phyloP scores from a whole-genome alignment of 2,797 vertebrate species.

The Tapirus indicus region DNA sequence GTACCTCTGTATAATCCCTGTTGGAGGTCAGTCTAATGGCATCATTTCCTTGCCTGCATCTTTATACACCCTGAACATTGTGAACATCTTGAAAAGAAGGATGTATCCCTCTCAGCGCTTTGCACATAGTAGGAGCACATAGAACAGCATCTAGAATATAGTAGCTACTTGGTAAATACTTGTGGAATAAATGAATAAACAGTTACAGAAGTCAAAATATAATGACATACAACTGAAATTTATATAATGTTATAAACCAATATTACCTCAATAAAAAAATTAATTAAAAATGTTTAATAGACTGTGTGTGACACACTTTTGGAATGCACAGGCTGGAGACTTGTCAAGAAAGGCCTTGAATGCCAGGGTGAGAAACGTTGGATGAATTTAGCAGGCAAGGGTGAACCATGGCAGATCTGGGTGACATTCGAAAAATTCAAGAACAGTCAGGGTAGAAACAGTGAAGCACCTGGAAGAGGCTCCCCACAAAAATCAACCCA shows the following conservation, averaged over 20 bases:
- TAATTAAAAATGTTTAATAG: background rate
- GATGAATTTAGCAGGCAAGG: background rate
- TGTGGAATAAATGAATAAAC: background rate
- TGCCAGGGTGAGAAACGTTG: background rate
- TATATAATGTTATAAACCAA: too few relatives aligned
- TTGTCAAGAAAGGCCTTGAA: background rate
- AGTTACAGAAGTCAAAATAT: too few relatives aligned
- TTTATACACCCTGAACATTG: background rate
- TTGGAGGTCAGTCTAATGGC: background rate
- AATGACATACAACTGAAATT: too few relatives aligned
- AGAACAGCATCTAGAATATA: background rate
- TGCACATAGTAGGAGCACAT: background rate
- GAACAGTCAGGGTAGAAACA: background rate
- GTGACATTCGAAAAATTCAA: background rate
- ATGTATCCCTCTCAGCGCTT: background rate
- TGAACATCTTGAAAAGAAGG: background rate
- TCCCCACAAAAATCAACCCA: background rate
- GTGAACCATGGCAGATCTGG: background rate
- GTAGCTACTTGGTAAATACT: background rate
- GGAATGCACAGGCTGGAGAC: background rate
- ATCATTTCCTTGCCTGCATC: background rate
- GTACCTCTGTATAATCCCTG: rapidly evolving
- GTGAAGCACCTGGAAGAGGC: background rate
- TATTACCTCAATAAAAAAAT: too few relatives aligned
- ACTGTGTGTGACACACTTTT: background rate